Percentiles rank a stretch among this genome's conserved stretches.
phyloP scores from a whole-genome alignment of 2,113 vertebrate genomes.

The Phocoena sinus region DNA sequence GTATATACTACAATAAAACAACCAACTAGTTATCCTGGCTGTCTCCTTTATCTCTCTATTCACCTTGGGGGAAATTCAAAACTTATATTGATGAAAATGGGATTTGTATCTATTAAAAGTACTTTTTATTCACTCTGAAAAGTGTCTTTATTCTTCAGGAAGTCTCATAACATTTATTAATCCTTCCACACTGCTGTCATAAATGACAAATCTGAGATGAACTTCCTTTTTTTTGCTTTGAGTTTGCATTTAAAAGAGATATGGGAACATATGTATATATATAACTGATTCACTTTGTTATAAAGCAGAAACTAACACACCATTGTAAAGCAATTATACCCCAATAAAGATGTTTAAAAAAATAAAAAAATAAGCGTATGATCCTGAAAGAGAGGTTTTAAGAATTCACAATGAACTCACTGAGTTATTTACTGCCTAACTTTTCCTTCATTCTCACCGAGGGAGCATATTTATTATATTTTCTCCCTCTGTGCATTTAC shows the following conservation, averaged over 20 bases:
- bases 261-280: too few species aligned
- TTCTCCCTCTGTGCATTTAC: background rate
- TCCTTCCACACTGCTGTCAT: slow-evolving; percentile 18
- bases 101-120: slow-evolving; percentile 3
- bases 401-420: background rate
- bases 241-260: slow-evolving; percentile 43
- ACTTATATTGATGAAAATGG: background rate
- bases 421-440: background rate
- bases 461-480: background rate
- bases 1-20: background rate
- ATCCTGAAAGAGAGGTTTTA: background rate
- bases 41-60: background rate
- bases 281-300: too few species aligned
- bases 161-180: slow-evolving; percentile 46
- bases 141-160: background rate
- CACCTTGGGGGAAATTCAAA: slow-evolving; percentile 3
- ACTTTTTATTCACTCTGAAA: slow-evolving; percentile 12
- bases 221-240: background rate
- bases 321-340: too few species aligned
- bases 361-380: background rate
- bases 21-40: background rate
- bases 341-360: too few species aligned
- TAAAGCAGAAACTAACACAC: too few species aligned
- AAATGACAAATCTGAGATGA: slow-evolving; percentile 21
- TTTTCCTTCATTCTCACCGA: slow-evolving; percentile 22